These are phyloP conservation scores for Zosterops hypoxanthus DNA, from an alignment of 2,113 vertebrate genomes.

Conservation along the genomic window DNA sequence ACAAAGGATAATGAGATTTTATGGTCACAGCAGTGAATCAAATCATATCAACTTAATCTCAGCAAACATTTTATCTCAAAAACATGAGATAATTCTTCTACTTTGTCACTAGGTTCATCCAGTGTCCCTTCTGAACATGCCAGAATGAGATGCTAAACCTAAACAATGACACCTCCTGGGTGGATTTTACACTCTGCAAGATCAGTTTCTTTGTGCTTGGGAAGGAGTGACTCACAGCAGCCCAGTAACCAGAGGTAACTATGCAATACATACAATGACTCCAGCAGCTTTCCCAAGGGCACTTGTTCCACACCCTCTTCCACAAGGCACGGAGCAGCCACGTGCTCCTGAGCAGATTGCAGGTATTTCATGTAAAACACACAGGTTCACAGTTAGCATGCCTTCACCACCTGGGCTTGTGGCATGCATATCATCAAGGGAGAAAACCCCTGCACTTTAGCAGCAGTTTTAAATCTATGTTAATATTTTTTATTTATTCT, in stretches of 20 bases:
- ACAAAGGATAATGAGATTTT: background rate
- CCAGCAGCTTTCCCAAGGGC: background rate
- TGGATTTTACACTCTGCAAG: background rate
- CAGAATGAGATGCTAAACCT: background rate
- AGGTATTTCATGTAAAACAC: background rate
- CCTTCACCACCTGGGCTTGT: background rate
- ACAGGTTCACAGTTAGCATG: background rate
- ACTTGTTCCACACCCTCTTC: slow-evolving; percentile 10
- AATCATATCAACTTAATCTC: background rate
- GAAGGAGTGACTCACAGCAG: slow-evolving; percentile 18
- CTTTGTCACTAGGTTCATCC: background rate
- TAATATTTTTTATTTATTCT: background rate
- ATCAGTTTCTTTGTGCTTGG: background rate
- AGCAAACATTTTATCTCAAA: background rate
- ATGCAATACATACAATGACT: background rate
- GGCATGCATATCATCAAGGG: background rate
- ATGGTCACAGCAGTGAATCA: background rate
- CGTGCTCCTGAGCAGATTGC: background rate
- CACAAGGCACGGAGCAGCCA: background rate
- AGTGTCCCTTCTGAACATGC: background rate
- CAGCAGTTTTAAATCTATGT: background rate
- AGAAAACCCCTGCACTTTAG: background rate
- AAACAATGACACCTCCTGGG: background rate
- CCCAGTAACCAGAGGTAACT: background rate
- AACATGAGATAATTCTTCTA: background rate